Base-by-base conservation (phyloP, 2,113 vertebrate genomes). In the Calidris pugnax region DNA sequence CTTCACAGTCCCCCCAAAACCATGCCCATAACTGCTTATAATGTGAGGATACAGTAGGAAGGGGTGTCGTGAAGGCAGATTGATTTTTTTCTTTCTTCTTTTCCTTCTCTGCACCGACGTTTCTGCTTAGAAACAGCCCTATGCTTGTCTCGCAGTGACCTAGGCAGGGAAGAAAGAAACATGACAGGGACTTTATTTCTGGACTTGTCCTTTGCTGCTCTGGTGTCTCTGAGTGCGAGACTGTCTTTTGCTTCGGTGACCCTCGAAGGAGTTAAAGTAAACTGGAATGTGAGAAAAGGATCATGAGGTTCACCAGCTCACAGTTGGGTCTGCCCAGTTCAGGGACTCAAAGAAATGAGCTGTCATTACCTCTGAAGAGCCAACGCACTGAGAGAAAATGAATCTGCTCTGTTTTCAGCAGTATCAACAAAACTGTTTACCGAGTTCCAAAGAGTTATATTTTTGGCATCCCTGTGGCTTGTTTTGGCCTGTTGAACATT, bases 391-490 rank as follows among this genome's bases (percentile, higher is more conserved):
- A 69, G 69, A 87, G 56, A 93, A 93, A 87, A 90, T 6, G 4
- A 73, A 91, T 89, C 92, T 82, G 43, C 87, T 95, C 81, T 2
- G 2, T 87, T 91, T 91, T 94, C 84, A 89, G 45, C 77, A 79
- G 45, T 62, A 93, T 73, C 87, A 95, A 93, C 92, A 83, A 47
- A 91, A 97, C 8, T 73, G 62, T 93, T 95, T 95, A 87, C 81
- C 7, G 23, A 89, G 84, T 95, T 97, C 89, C 69, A 14, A 90
- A 57, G 55, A 89, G 83, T 90, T 96, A 30, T 94, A 95, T 92
- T 96, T 97, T 94, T 96, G 95, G 74, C 89, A 69, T 93, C 85
- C 33, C 84, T 77, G 93, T 68, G 55, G 92, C 89, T 91, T 73
- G 67, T 67, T 97, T 87, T 95, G 95, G 92, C 93, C 83, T 80